Conservation (phyloP, 2,888 invertebrate species). For the Isoperla grammatica region DNA sequence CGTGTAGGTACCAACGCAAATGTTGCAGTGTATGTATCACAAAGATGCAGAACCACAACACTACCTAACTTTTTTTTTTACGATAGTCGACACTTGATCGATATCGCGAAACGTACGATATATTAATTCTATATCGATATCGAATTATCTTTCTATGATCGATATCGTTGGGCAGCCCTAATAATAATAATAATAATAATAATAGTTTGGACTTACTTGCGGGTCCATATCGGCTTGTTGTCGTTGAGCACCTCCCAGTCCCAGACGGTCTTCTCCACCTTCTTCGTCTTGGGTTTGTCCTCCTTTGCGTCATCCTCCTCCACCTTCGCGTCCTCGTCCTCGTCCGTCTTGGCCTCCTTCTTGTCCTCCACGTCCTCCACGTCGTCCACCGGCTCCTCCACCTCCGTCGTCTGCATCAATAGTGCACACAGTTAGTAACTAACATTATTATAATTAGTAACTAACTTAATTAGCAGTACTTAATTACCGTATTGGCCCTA, state of each 20-base stretch:
- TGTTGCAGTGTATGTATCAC: too few species aligned
- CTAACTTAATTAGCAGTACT: not conserved
- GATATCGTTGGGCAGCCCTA: too few species aligned
- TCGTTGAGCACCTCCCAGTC: conserved; percentile 97
- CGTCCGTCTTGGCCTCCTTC: conserved; percentile 49
- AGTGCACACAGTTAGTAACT: conserved; percentile 30
- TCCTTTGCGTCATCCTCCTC: conserved; percentile 63
- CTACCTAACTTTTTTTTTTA: too few species aligned
- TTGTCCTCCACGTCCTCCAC: conserved; percentile 33
- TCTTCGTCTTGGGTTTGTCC: conserved; percentile 75
- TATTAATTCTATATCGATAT: too few species aligned
- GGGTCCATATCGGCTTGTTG: conserved; percentile 98
- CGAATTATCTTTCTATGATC: too few species aligned
- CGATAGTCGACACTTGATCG: too few species aligned
- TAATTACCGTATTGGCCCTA: not conserved
- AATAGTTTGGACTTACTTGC: conserved; percentile 55
- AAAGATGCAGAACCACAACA: too few species aligned
- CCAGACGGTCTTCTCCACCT: conserved; percentile 92
- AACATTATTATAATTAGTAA: too few species aligned
- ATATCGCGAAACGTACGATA: too few species aligned
- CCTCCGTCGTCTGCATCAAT: conserved; percentile 60
- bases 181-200: too few species aligned
- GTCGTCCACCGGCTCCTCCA: conserved; percentile 62
- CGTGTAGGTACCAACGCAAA: too few species aligned
- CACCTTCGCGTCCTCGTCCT: conserved; percentile 56